Percentiles rank a stretch among this genome's conserved stretches.
These are phyloP conservation scores for Gymnodraco acuticeps DNA, from an alignment of 2,797 vertebrate species.

Conservation along the genomic window DNA sequence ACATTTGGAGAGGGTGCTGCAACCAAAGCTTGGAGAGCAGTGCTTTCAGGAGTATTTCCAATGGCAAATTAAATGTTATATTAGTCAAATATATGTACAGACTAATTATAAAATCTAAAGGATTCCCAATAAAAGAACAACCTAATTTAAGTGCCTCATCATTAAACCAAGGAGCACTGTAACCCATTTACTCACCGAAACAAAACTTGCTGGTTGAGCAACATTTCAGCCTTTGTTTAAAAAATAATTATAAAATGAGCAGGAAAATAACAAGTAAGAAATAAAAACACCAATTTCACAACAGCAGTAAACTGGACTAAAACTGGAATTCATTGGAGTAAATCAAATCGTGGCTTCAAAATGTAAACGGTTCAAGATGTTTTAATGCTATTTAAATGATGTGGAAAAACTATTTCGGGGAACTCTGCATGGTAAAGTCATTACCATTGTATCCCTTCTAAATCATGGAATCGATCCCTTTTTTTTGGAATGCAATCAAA, in stretches of 20 bases:
- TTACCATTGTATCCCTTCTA: slow-evolving; percentile 68
- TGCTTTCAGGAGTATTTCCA: slow-evolving; percentile 69
- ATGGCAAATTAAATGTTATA: slow-evolving; percentile 38
- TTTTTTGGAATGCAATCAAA: slow-evolving; percentile 81
- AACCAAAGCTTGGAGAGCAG: slow-evolving; percentile 85
- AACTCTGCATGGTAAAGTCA: slow-evolving; percentile 40
- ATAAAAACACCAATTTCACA: slow-evolving; percentile 71
- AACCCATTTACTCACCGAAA: slow-evolving; percentile 75
- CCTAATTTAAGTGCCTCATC: slow-evolving; percentile 83
- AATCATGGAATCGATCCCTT: slow-evolving; percentile 76
- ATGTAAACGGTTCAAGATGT: slow-evolving; percentile 54
- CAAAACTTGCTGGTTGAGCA: slow-evolving; percentile 97
- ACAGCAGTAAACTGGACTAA: slow-evolving; percentile 69
- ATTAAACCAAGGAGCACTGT: slow-evolving; percentile 70
- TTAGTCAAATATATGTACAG: slow-evolving; percentile 48
- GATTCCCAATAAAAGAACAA: slow-evolving; percentile 54
- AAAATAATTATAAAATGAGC: slow-evolving; percentile 68
- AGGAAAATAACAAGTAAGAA: slow-evolving; percentile 60
- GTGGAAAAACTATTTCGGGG: slow-evolving; percentile 45
- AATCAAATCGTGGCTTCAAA: slow-evolving; percentile 56
- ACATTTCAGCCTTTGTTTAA: slow-evolving; percentile 83
- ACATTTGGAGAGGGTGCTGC: slow-evolving; percentile 81
- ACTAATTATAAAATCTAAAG: slow-evolving; percentile 48
- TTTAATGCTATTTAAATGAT: slow-evolving; percentile 41
- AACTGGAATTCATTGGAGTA: slow-evolving; percentile 57